Base-by-base conservation (phyloP, 1,140 invertebrate genomes). In the Tribolium castaneum region DNA sequence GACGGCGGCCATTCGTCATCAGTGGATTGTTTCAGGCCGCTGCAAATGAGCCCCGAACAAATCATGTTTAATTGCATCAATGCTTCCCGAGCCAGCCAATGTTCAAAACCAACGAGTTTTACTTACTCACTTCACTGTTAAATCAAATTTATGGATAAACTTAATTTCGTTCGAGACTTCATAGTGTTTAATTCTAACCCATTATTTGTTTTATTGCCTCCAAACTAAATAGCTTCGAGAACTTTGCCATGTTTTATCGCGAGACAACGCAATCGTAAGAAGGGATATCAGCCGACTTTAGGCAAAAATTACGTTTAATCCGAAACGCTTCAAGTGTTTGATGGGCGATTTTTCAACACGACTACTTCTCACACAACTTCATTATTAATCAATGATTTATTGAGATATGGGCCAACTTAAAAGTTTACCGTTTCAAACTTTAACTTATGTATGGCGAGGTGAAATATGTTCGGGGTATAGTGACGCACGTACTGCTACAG, bases 121-220 rank as follows among this genome's bases (percentile, higher is more conserved):
- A 83, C 82, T 83, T 80, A 80, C 79, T 82, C 83, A 82, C 80
- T 84, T 86, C 83, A 82, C 82, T 83, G 84, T 84, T 85, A 86
- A 86, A 86, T 86, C 85, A 86, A 86, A 86, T 86, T 86, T 86
- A 86, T 86, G 85, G 85, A 85, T 85, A 86, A 86, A 86, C 85
- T 86, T 86, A 86, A 86, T 86, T 85, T 86, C 82, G 83, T 83
- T 83, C 82, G 78, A 84, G 80, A 86, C 82, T 86, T 85, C 85
- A 86, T 85, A 83, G 84, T 86, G 83, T 85, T 85, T 85, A 85
- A 84, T 85, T 85, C 82, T 82, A 80, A 82, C 80, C 83, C 85
- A 82, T 85, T 85, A 84, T 85, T 85, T 86, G 84, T 82, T 85
- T 86, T 86, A 86, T 83, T 84, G 83, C 82, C 71, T 75, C 77